Conservation (phyloP, 2,113 vertebrate genomes). For the Illadopsis cleaveri region DNA sequence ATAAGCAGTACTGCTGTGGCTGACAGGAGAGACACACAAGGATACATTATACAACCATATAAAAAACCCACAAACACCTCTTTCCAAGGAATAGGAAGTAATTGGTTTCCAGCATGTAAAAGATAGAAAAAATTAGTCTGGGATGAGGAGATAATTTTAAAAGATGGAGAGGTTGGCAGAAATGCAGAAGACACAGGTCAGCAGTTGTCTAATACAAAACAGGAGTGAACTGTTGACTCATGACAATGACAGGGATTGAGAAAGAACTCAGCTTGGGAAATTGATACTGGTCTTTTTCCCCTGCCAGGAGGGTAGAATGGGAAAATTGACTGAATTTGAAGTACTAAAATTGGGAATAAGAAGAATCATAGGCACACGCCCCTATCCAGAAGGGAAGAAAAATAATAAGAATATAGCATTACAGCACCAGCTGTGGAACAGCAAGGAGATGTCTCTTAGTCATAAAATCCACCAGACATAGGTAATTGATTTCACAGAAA, state of each 20-base stretch:
- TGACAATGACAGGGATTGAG: not conserved
- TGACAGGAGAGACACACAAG: not conserved
- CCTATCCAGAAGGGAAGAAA: not conserved
- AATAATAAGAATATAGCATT: slow-evolving; percentile 26
- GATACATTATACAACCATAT: not conserved
- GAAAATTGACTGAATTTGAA: not conserved
- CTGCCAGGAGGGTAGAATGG: not conserved
- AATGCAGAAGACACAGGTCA: not conserved
- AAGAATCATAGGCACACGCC: not conserved
- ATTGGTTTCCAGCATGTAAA: not conserved
- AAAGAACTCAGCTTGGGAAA: not conserved
- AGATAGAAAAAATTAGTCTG: not conserved
- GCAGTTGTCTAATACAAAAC: not conserved
- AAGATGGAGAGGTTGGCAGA: not conserved
- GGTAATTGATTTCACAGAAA: slow-evolving; percentile 21
- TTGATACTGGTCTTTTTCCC: not conserved
- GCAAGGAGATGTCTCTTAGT: not conserved
- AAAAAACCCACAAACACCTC: not conserved
- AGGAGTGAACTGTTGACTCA: not conserved
- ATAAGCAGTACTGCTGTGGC: not conserved
- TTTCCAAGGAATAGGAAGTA: not conserved
- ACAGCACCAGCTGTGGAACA: slow-evolving; percentile 22
- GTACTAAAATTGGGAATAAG: not conserved
- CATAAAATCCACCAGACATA: slow-evolving; percentile 22
- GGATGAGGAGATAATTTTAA: not conserved